These are phyloP conservation scores for Cydia splendana DNA, from an alignment of 1,140 invertebrate genomes.

Conservation along the genomic window DNA sequence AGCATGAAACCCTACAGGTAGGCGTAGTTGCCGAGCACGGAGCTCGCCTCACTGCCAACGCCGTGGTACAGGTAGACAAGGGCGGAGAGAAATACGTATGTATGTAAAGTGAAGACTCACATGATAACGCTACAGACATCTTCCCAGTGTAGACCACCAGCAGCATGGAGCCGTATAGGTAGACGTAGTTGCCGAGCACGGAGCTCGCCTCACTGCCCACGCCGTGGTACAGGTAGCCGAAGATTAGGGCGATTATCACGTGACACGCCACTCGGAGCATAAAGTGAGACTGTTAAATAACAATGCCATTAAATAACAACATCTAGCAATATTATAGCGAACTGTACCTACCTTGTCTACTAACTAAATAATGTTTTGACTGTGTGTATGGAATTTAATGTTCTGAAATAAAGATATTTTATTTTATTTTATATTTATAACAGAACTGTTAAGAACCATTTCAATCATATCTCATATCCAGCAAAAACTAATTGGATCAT, in stretches of 20 bases:
- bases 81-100: no score
- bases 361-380: no score
- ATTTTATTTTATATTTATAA: no score
- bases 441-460: neutral
- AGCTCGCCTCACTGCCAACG: constrained; percentile 91
- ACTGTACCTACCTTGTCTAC: no score
- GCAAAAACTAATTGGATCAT: neutral
- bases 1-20: constrained; percentile 95
- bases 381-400: no score
- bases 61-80: constrained; percentile 87
- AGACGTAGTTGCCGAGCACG: constrained; percentile 94
- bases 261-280: constrained; percentile 90
- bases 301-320: constrained; percentile 11
- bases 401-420: no score
- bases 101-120: constrained; percentile 83
- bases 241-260: constrained; percentile 90
- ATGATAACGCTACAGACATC: constrained; percentile 97
- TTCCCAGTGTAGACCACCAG: constrained; percentile 96
- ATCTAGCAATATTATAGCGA: no score
- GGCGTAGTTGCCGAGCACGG: constrained; percentile 93
- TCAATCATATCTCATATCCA: neutral
- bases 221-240: constrained; percentile 93
- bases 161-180: constrained; percentile 93
- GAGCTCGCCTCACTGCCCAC: constrained; percentile 92
- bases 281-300: constrained; percentile 82